phyloP scores from a whole-genome alignment of 2,113 vertebrate genomes.

The Cervus canadensis region DNA sequence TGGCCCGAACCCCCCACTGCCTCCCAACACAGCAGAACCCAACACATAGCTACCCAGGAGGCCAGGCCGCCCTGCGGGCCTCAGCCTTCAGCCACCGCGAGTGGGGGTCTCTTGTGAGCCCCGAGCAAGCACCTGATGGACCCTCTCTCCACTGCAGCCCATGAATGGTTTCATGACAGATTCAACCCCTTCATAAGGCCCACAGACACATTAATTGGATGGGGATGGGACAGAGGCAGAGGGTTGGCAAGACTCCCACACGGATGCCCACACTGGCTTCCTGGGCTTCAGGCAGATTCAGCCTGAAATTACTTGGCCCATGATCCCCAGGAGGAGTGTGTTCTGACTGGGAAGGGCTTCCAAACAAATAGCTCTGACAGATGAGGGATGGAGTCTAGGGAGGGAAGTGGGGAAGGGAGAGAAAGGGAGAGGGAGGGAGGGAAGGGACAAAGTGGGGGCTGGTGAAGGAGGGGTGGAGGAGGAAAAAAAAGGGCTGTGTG shows the following conservation, averaged over 20 bases:
- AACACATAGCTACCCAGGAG: constrained; percentile 70
- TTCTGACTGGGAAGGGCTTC: constrained; percentile 51
- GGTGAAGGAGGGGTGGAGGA: accelerated
- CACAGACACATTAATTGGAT: constrained; percentile 48
- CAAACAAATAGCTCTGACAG: constrained; percentile 10
- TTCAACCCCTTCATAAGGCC: neutral
- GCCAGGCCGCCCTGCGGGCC: constrained; percentile 46
- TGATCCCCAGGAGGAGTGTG: constrained; percentile 52
- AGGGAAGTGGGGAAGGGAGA: neutral
- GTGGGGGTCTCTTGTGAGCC: constrained; percentile 65
- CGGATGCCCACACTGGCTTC: constrained; percentile 6
- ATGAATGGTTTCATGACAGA: constrained; percentile 64
- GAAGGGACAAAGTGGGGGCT: too few relatives aligned
- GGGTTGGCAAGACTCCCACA: neutral
- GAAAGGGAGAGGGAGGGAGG: neutral
- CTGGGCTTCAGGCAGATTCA: constrained; percentile 49
- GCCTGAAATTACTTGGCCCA: constrained; percentile 51
- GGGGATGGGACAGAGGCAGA: constrained; percentile 37
- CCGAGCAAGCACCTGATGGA: constrained; percentile 57
- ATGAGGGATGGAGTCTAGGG: constrained; percentile 20
- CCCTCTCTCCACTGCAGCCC: constrained; percentile 60
- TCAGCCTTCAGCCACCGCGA: constrained; percentile 57
- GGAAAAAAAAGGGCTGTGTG: too few relatives aligned
- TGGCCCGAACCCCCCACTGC: neutral
- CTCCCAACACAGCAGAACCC: constrained; percentile 31